phyloP scores from a whole-genome alignment of 2,113 vertebrate genomes.

The Hemicordylus capensis region DNA sequence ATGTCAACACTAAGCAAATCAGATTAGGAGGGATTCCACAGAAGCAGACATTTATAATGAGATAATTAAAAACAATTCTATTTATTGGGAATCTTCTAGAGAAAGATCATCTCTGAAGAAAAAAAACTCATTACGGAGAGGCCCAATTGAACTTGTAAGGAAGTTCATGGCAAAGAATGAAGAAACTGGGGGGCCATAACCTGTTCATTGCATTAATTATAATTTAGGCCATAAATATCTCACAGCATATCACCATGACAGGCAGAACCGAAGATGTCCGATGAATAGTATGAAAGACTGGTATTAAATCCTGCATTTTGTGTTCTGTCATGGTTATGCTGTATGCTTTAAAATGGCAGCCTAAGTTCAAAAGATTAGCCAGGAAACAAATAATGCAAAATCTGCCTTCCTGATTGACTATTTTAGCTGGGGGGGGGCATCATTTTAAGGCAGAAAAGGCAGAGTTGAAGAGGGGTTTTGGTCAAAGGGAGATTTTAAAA shows the following conservation, averaged over 20 bases:
- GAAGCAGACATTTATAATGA: not conserved
- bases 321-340: no score
- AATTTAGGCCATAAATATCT: not conserved
- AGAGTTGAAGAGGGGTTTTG: no score
- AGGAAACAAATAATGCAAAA: no score
- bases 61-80: not conserved
- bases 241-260: not conserved
- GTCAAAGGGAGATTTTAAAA: no score
- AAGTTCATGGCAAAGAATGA: not conserved
- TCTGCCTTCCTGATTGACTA: no score
- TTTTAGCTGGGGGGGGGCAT: no score
- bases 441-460: no score
- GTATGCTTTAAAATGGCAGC: no score
- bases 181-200: not conserved
- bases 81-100: not conserved
- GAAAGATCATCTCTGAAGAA: not conserved
- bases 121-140: not conserved
- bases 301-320: no score
- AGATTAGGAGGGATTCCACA: not conserved
- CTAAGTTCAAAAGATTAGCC: no score
- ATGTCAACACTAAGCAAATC: not conserved
- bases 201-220: not conserved
- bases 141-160: not conserved
- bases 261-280: not conserved
- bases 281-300: no score